phyloP scores from a whole-genome alignment of 2,797 vertebrate species.

The Bufotes viridis region DNA sequence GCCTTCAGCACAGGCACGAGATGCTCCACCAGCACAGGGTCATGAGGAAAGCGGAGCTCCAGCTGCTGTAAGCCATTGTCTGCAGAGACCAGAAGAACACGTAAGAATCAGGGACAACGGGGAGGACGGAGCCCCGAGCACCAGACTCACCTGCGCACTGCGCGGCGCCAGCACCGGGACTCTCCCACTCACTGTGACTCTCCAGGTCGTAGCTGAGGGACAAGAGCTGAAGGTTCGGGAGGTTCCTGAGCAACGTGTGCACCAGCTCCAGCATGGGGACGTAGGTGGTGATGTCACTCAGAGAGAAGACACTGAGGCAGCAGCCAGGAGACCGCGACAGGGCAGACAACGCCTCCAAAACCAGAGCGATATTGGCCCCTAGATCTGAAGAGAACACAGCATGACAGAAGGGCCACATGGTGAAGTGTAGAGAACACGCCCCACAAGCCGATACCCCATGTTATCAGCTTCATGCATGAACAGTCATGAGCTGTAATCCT shows the following conservation, averaged over 20 bases:
- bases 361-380: slow-evolving; percentile 74
- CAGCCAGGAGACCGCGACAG: slow-evolving; percentile 71
- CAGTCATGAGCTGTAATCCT: no score
- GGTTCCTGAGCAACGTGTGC: slow-evolving; percentile 69
- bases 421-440: no score
- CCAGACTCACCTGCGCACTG: slow-evolving; percentile 28
- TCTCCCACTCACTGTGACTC: slow-evolving; percentile 72
- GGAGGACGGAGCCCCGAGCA: no score
- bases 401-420: not conserved
- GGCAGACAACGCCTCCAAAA: slow-evolving; percentile 73
- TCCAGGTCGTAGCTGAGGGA: slow-evolving; percentile 78
- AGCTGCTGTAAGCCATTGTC: slow-evolving; percentile 83
- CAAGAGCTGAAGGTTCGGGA: slow-evolving; percentile 72
- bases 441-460: no score
- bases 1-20: slow-evolving; percentile 79
- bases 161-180: slow-evolving; percentile 44
- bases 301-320: slow-evolving; percentile 70
- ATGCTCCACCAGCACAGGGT: slow-evolving; percentile 71
- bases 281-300: slow-evolving; percentile 77
- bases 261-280: slow-evolving; percentile 76
- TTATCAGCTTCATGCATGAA: no score
- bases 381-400: slow-evolving; percentile 68
- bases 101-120: no score
- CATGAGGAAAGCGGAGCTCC: slow-evolving; percentile 80
- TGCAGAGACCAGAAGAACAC: slow-evolving; percentile 43